phyloP scores from a whole-genome alignment of 2,797 vertebrate species.

The Platyrinchus mystaceus region DNA sequence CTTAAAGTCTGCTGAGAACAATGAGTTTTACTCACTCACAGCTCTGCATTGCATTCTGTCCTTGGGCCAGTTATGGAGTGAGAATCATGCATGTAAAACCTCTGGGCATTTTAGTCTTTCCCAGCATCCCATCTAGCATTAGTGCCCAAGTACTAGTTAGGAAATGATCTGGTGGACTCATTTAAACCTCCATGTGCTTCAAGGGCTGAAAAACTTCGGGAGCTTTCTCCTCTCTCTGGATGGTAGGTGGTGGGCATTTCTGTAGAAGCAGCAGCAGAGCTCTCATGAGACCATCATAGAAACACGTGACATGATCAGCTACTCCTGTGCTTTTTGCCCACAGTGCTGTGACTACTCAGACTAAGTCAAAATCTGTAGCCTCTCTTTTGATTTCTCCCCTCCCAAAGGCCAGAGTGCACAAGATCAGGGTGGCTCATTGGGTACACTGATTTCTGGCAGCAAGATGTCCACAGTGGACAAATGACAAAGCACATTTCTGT shows the following conservation, averaged over 20 bases:
- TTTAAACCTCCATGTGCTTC: slow-evolving; percentile 32
- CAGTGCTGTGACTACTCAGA: rapidly evolving
- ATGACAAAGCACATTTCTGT: not conserved
- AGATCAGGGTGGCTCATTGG: not conserved
- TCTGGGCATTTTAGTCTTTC: slow-evolving; percentile 34
- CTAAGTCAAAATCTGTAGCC: not conserved
- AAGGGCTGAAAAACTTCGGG: not conserved
- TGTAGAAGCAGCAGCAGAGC: not conserved
- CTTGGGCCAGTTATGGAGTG: not conserved
- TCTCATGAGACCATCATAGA: not conserved
- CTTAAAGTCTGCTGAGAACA: slow-evolving; percentile 53
- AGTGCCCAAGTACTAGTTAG: slow-evolving; percentile 17
- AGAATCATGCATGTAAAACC: not conserved
- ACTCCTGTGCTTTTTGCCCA: not conserved
- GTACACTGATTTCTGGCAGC: not conserved
- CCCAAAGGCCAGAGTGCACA: not conserved
- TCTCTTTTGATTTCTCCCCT: not conserved
- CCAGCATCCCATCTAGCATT: not conserved
- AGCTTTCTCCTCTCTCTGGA: not conserved
- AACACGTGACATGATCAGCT: rapidly evolving
- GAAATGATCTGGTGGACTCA: not conserved
- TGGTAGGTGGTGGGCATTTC: not conserved
- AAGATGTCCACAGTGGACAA: not conserved
- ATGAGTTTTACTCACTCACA: slow-evolving; percentile 33
- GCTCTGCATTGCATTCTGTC: not conserved